Evolutionary conservation across 2,888 invertebrate genomes (phyloP), one percentile per base, ranked within the genome.

Genomic region (Strigamia transsilvanica): DNA sequence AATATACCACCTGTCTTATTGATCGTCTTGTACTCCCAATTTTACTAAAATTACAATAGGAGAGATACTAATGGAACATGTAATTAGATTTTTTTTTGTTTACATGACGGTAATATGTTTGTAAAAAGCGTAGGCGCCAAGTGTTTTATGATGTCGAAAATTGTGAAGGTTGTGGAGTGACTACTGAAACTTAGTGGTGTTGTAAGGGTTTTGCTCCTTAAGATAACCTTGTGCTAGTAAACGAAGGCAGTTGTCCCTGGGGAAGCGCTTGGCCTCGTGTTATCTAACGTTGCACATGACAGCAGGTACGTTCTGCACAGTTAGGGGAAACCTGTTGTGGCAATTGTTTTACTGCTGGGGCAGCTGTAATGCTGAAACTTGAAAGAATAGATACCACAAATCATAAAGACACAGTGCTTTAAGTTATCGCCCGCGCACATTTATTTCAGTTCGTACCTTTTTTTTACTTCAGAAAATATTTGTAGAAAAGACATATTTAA

Each of bases 281-380:
- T 81, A 81, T 81, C 81, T 81, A 81, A 56, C 81, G 81, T 42
- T 66, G 81, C 66, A 56, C 66, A 34, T 81, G 81, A 81, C 81
- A 81, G 81, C 81, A 81, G 81, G 81, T 66, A 46, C 77, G 27
- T 41, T 78, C 78, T 23, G 38, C 73, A 21, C 73, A 34, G 27
- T 21, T 34, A 77, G 38, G 42, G 32, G 82, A 46, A 82, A 82
- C 82, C 82, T 82, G 82, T 82, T 82, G 82, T 82, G 78, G 82
- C 82, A 82, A 82, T 82, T 82, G 82, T 82, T 82, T 82, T 82
- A 82, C 78, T 82, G 82, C 82, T 56, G 46, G 82, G 82, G 82
- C 82, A 82, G 82, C 82, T 34, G 82, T 77, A 82, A 73, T 21
- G 82, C 82, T 78, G 77, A 82, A 82, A 82, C 82, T 78, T 13